phyloP scores from a whole-genome alignment of 1,140 invertebrate species.

The Trichonephila clavata region DNA sequence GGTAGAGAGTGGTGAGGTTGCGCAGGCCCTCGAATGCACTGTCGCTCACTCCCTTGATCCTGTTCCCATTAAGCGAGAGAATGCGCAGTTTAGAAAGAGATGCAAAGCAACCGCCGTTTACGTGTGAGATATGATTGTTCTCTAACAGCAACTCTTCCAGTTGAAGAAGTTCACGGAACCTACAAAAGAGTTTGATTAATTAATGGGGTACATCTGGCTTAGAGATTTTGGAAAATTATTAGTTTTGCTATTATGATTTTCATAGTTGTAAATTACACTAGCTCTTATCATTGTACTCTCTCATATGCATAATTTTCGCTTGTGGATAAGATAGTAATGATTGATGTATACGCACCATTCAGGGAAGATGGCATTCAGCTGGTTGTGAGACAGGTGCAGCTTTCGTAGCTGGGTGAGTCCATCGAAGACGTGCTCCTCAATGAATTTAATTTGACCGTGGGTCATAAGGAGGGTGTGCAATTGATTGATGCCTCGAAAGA shows the following conservation, averaged over 20 bases:
- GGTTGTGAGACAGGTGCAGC: slow-evolving; percentile 89
- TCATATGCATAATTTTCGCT: too few species aligned
- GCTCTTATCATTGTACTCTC: too few species aligned
- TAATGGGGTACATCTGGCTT: too few species aligned
- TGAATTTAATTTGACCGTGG: slow-evolving; percentile 82
- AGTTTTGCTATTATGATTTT: too few species aligned
- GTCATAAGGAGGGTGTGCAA: slow-evolving; percentile 84
- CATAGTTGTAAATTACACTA: too few species aligned
- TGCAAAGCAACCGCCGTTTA: slow-evolving; percentile 93
- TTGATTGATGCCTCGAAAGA: slow-evolving; percentile 88
- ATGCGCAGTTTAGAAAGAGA: slow-evolving; percentile 89
- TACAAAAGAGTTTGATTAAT: neutral
- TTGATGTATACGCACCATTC: slow-evolving; percentile 77
- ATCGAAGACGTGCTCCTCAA: slow-evolving; percentile 84
- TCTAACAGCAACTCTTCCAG: slow-evolving; percentile 86
- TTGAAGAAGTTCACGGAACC: slow-evolving; percentile 78
- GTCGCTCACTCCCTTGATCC: slow-evolving; percentile 91
- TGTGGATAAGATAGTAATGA: too few species aligned
- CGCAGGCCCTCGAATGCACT: slow-evolving; percentile 92
- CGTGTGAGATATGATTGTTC: slow-evolving; percentile 90
- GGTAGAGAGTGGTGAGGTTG: slow-evolving; percentile 76
- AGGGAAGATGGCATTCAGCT: slow-evolving; percentile 78
- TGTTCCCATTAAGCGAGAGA: slow-evolving; percentile 90
- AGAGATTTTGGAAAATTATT: too few species aligned
- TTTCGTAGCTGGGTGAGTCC: slow-evolving; percentile 88